Evolutionary conservation across 2,888 invertebrate genomes (phyloP).

Genomic region (Gasteruption jaculator): DNA sequence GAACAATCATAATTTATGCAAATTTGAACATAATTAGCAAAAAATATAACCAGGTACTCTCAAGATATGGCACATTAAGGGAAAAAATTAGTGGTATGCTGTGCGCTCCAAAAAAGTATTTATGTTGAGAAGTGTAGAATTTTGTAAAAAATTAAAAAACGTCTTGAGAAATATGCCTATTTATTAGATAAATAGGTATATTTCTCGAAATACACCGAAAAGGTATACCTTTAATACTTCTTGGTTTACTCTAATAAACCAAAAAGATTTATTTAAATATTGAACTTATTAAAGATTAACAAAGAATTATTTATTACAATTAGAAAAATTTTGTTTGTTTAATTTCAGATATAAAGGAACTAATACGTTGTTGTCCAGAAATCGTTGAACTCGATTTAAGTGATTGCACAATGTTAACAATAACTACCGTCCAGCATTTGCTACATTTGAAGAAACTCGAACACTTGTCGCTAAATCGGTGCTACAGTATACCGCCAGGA

Average conservation of each 20-base stretch:
- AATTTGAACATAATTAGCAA: too few species aligned
- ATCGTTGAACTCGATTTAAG: constrained; percentile 84
- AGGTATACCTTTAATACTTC: constrained; percentile 1
- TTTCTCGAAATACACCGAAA: neutral
- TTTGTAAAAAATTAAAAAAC: too few species aligned
- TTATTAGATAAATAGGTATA: too few species aligned
- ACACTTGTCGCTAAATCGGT: constrained; percentile 75
- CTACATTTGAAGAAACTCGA: constrained; percentile 62
- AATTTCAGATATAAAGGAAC: constrained; percentile 63
- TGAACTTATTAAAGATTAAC: neutral
- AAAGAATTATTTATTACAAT: neutral
- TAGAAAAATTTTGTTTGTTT: constrained; percentile 19
- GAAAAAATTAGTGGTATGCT: too few species aligned
- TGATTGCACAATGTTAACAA: constrained; percentile 74
- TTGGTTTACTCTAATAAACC: constrained; percentile 5
- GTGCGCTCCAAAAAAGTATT: too few species aligned
- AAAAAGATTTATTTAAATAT: constrained; percentile 6
- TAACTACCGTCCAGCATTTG: constrained; percentile 58
- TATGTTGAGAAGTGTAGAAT: too few species aligned
- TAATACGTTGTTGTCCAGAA: constrained; percentile 65
- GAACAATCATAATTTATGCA: too few species aligned
- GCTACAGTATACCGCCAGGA: constrained; percentile 70
- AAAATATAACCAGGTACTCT: too few species aligned
- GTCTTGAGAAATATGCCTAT: too few species aligned
- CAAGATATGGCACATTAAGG: too few species aligned